phyloP scores from a whole-genome alignment of 2,113 vertebrate genomes.

The Oryzias woworae region DNA sequence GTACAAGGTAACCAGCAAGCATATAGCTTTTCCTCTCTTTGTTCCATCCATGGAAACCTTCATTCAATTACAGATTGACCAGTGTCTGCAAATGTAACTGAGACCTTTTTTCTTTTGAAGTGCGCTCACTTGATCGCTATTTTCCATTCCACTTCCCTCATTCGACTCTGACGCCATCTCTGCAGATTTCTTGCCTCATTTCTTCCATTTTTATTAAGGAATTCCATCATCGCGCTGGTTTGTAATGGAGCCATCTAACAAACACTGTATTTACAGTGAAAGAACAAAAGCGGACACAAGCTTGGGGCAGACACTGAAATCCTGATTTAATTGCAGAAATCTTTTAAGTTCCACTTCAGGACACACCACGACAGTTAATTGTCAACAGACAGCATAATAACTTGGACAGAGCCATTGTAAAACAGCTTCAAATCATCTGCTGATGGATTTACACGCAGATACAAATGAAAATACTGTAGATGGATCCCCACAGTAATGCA shows the following conservation, averaged over 20 bases:
- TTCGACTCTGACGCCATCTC: conserved; percentile 24
- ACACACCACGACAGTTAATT: conserved; percentile 35
- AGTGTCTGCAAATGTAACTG: conserved; percentile 27
- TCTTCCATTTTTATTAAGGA: conserved; percentile 24
- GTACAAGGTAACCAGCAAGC: neutral
- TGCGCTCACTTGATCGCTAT: conserved; percentile 34
- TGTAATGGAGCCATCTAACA: neutral
- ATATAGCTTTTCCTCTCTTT: neutral
- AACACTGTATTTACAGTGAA: conserved; percentile 22
- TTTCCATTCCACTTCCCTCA: conserved; percentile 18
- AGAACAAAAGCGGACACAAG: conserved; percentile 1
- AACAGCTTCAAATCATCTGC: conserved; percentile 31
- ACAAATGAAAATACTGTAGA: conserved; percentile 25
- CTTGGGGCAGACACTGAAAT: conserved; percentile 25
- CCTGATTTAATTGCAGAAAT: conserved; percentile 7
- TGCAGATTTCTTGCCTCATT: conserved; percentile 15
- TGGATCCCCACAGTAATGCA: conserved; percentile 9
- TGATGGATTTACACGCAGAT: conserved; percentile 5
- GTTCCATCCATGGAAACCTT: conserved; percentile 1
- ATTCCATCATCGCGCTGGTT: neutral
- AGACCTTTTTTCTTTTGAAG: conserved; percentile 52
- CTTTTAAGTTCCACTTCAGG: neutral
- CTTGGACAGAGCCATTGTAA: conserved; percentile 31
- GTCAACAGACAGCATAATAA: conserved; percentile 45
- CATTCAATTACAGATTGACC: conserved; percentile 20